phyloP scores from a whole-genome alignment of 1,140 invertebrate genomes.

The Drosophila obscura region DNA sequence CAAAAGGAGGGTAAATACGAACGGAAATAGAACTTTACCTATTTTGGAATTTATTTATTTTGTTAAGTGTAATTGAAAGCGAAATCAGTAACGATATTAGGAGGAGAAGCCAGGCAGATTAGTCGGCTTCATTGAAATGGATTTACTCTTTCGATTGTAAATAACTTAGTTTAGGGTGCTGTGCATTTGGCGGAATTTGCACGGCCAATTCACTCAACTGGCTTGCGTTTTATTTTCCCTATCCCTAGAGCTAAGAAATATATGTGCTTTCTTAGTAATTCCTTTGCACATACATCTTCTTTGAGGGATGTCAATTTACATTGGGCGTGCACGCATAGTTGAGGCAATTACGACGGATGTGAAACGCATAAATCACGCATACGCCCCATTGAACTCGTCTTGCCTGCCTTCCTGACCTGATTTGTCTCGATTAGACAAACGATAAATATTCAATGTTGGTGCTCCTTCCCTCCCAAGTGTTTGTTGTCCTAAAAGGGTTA shows the following conservation, averaged over 20 bases:
- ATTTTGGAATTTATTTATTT: background rate
- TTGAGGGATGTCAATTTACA: slow-evolving; percentile 47
- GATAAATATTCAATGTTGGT: slow-evolving; percentile 52
- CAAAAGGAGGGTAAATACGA: background rate
- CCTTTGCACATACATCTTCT: slow-evolving; percentile 34
- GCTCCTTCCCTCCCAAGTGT: slow-evolving; percentile 43
- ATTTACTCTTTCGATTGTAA: no score
- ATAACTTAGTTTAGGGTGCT: no score
- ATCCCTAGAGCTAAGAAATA: background rate
- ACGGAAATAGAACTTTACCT: background rate
- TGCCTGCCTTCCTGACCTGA: slow-evolving; percentile 40
- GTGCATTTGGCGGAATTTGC: no score
- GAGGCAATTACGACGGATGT: slow-evolving; percentile 60
- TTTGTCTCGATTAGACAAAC: slow-evolving; percentile 71
- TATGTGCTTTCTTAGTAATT: background rate
- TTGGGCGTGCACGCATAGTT: slow-evolving; percentile 47
- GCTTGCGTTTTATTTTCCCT: no score
- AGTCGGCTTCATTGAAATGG: no score
- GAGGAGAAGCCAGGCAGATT: no score
- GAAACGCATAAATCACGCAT: slow-evolving; percentile 65
- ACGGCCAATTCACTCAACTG: no score
- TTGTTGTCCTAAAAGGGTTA: slow-evolving; percentile 58
- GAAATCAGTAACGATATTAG: background rate
- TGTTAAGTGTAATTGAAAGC: background rate
- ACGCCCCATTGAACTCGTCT: slow-evolving; percentile 57